Conservation (phyloP, 2,113 vertebrate genomes). For the Microtus richardsoni region DNA sequence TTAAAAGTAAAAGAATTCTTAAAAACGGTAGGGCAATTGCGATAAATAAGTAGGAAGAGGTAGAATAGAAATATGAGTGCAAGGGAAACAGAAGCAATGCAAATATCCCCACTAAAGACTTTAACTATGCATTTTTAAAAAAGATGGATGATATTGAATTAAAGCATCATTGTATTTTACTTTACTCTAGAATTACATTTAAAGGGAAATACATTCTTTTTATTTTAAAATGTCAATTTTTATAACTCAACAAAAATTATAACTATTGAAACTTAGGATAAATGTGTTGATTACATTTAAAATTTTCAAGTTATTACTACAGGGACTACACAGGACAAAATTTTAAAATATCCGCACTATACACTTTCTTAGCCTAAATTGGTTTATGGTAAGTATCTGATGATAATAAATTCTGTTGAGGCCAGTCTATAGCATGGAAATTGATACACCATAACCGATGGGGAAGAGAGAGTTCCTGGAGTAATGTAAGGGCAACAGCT, state of each 20-base stretch:
- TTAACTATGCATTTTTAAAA: neutral
- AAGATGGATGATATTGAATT: neutral
- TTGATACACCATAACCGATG: neutral
- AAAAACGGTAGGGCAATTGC: neutral
- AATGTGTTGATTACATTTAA: conserved; percentile 11
- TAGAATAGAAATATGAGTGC: conserved; percentile 36
- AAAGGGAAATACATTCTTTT: neutral
- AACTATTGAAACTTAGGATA: conserved; percentile 1
- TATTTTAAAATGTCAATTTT: neutral
- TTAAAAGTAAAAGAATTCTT: neutral
- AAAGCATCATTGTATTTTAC: neutral
- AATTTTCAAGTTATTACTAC: neutral
- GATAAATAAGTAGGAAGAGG: neutral
- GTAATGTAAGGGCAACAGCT: neutral
- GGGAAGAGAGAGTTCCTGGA: neutral
- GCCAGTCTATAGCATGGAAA: neutral
- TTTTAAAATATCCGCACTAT: neutral
- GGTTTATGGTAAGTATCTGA: neutral
- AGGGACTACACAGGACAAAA: neutral
- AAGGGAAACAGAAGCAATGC: neutral
- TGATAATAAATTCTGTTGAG: conserved; percentile 19
- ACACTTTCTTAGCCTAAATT: neutral
- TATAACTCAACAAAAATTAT: neutral
- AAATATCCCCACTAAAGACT: neutral
- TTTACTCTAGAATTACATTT: conserved; percentile 21